Conservation (phyloP, 2,797 vertebrate species). For the Aphelocoma californica region DNA sequence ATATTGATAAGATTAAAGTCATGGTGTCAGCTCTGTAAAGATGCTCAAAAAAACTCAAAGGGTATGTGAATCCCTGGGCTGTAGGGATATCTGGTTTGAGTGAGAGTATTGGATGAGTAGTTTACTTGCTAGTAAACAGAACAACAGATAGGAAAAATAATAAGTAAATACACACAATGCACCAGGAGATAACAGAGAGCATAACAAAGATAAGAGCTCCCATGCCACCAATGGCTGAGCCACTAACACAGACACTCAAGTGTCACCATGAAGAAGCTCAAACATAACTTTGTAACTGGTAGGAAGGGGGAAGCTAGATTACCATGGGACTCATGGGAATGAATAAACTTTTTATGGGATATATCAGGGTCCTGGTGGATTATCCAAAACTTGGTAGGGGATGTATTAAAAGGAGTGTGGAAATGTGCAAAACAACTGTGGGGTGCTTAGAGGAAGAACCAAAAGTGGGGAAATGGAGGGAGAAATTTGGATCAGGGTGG, state of each 20-base stretch:
- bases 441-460: neutral
- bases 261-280: neutral
- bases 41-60: neutral
- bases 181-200: neutral
- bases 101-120: neutral
- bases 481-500: neutral
- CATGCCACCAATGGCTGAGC: neutral
- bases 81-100: neutral
- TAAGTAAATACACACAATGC: neutral
- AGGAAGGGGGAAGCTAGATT: neutral
- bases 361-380: neutral
- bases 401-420: neutral
- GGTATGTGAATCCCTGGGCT: neutral
- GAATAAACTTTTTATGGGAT: neutral
- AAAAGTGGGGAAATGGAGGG: neutral
- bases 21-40: neutral
- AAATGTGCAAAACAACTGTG: neutral
- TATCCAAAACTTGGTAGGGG: neutral
- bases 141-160: neutral
- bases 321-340: neutral
- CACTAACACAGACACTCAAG: neutral
- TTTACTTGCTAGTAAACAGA: neutral
- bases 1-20: neutral
- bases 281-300: neutral
- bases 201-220: neutral